Evolutionary conservation across 2,113 vertebrate genomes (phyloP).

Genomic region (Australoheros scitulus): DNA sequence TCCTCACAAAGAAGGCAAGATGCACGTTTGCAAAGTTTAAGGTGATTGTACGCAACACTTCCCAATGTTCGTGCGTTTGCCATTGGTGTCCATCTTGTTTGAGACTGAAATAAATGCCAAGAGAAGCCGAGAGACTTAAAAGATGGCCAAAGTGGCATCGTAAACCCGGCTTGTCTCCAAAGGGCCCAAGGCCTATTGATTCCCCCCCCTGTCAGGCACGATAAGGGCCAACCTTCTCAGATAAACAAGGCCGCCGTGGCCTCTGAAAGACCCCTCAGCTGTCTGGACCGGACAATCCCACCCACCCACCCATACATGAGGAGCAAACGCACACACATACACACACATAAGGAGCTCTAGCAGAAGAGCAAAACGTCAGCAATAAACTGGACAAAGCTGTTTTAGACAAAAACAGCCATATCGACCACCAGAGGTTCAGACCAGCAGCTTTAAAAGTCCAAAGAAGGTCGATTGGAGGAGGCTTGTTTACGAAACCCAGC

Average conservation of each 20-base stretch:
- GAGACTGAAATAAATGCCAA: constrained; percentile 67
- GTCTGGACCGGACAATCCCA: constrained; percentile 61
- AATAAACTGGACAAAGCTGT: constrained; percentile 71
- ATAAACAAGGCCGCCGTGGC: constrained; percentile 77
- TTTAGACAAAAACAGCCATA: constrained; percentile 69
- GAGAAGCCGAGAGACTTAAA: constrained; percentile 60
- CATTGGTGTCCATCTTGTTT: constrained; percentile 55
- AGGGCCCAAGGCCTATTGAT: constrained; percentile 76
- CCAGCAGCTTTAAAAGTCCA: constrained; percentile 61
- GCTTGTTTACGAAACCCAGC: constrained; percentile 38
- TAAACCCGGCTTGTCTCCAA: constrained; percentile 69
- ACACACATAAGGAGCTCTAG: constrained; percentile 13
- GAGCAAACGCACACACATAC: constrained; percentile 13
- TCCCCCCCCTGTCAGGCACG: constrained; percentile 62
- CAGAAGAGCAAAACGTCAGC: constrained; percentile 53
- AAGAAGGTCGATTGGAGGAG: constrained; percentile 50
- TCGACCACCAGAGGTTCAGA: constrained; percentile 64
- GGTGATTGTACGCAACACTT: neutral
- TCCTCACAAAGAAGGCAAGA: neutral
- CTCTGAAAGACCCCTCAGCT: constrained; percentile 70
- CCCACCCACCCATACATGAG: constrained; percentile 37
- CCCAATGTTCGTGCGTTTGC: neutral
- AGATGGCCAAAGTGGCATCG: constrained; percentile 68
- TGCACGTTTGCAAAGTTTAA: neutral
- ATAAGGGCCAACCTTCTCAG: constrained; percentile 75